These are phyloP conservation scores for Sebastes flavidus DNA, from an alignment of 2,797 vertebrate species.

Conservation along the genomic window DNA sequence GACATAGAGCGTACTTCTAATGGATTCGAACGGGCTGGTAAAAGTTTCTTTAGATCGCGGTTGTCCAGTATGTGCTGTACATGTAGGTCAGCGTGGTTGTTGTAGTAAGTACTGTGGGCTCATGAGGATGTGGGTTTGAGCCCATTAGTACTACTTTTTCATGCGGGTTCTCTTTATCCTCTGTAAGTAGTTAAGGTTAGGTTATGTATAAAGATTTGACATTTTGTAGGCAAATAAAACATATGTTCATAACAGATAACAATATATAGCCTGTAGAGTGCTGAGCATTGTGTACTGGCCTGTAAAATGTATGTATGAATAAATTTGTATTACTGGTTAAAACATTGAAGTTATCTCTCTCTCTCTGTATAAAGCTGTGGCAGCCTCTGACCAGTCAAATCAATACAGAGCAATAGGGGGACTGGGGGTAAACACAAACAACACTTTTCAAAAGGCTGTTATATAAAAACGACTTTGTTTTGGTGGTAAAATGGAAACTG, in stretches of 20 bases:
- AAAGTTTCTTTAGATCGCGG: slow-evolving; percentile 18
- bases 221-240: neutral
- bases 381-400: neutral
- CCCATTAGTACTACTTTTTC: neutral
- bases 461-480: slow-evolving; percentile 8
- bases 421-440: neutral
- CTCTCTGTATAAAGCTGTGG: neutral
- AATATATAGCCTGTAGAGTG: neutral
- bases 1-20: slow-evolving; percentile 14
- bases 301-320: neutral
- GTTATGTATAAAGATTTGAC: neutral
- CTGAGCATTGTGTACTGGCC: neutral
- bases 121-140: slow-evolving; percentile 1
- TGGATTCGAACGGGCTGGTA: slow-evolving; percentile 35
- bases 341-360: neutral
- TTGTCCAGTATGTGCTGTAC: neutral
- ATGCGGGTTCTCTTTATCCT: neutral
- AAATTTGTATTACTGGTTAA: neutral
- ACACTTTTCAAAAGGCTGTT: neutral
- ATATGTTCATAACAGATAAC: neutral
- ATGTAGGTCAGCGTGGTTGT: neutral
- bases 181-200: neutral
- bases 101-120: neutral
- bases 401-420: neutral
- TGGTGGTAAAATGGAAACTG: slow-evolving; percentile 2